Conservation (phyloP, 2,113 vertebrate genomes). For the Todiramphus chloris region DNA sequence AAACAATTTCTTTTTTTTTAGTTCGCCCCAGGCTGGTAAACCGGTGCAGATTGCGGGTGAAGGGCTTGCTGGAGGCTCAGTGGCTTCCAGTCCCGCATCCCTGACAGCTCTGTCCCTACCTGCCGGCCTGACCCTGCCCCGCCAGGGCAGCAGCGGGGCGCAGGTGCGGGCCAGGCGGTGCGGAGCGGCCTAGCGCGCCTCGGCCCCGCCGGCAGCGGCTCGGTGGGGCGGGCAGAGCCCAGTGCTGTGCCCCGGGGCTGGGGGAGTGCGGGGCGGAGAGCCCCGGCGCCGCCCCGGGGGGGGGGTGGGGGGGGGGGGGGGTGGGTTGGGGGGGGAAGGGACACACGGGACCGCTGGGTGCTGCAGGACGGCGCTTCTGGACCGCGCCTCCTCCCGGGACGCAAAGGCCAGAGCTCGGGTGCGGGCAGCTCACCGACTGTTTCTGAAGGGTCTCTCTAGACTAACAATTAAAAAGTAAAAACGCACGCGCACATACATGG, state of each 20-base stretch:
- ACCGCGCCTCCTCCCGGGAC: neutral
- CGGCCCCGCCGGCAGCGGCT: neutral
- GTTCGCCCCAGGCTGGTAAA: neutral
- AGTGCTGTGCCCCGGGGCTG: neutral
- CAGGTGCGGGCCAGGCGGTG: neutral
- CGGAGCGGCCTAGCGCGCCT: neutral
- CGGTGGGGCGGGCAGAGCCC: neutral
- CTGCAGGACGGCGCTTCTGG: neutral
- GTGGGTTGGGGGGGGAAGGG: neutral
- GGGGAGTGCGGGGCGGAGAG: neutral
- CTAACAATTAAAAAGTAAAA: neutral
- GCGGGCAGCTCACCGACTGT: neutral
- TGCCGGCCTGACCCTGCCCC: neutral
- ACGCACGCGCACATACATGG: no score
- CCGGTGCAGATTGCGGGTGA: neutral
- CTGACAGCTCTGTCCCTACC: no score
- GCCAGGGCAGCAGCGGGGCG: neutral
- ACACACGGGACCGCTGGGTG: no score
- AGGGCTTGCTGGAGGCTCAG: neutral
- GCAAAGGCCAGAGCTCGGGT: neutral
- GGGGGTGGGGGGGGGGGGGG: no score
- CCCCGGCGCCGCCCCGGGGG: neutral
- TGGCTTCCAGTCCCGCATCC: neutral
- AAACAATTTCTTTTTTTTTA: neutral
- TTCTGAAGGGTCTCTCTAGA: neutral